phyloP scores from a whole-genome alignment of 2,888 invertebrate genomes.

The Caenorhabditis sp. region DNA sequence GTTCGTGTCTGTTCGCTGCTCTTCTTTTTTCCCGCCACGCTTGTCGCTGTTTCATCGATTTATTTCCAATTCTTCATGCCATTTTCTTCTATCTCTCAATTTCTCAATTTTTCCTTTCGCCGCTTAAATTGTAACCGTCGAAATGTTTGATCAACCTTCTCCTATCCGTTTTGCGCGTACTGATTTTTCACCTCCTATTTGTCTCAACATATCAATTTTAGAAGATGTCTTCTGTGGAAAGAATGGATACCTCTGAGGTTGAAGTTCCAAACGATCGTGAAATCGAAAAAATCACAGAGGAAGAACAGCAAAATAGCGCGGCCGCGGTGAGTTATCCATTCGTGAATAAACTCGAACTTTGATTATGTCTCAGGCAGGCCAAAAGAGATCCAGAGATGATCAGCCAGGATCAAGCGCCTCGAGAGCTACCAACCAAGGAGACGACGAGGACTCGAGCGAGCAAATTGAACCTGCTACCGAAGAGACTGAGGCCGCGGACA shows the following conservation, averaged over 20 bases:
- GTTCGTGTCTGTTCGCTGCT: not conserved
- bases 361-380: conserved; percentile 17
- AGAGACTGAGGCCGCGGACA: conserved; percentile 34
- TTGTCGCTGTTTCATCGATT: not conserved
- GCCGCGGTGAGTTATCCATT: conserved; percentile 4
- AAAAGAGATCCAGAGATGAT: conserved; percentile 28
- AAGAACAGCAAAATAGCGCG: conserved; percentile 15
- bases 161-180: not conserved
- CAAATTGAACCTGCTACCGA: conserved; percentile 31
- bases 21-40: not conserved
- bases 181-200: not conserved
- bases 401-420: conserved; percentile 27
- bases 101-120: conserved; percentile 1
- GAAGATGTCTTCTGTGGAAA: conserved; percentile 50
- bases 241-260: conserved; percentile 62
- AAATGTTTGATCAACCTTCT: not conserved
- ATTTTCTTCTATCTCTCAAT: not conserved
- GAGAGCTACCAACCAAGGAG: conserved; percentile 1
- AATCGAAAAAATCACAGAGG: conserved; percentile 42
- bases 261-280: conserved; percentile 56
- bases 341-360: not conserved
- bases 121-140: no score
- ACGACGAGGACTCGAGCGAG: conserved; percentile 45
- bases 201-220: not conserved
- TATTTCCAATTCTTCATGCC: not conserved